Conservation (phyloP, 1,140 invertebrate genomes). For the Drosophila sturtevanti region DNA sequence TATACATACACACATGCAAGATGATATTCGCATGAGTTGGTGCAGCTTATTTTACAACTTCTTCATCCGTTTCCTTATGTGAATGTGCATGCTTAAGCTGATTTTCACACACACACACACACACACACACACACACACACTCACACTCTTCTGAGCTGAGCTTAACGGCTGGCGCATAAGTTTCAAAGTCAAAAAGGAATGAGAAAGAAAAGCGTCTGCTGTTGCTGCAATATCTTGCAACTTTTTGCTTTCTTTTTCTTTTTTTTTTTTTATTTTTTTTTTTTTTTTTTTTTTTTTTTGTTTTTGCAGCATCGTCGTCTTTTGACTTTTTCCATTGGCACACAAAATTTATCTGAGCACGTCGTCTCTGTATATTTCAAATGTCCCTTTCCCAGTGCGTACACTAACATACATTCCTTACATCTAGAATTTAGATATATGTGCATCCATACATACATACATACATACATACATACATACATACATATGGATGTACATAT, state of each 20-base stretch:
- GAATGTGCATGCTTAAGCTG: constrained; percentile 69
- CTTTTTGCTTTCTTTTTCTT: constrained; percentile 38
- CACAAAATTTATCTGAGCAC: constrained; percentile 67
- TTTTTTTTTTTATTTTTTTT: too few species aligned
- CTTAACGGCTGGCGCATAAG: constrained; percentile 69
- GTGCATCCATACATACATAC: neutral
- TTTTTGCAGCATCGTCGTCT: constrained; percentile 56
- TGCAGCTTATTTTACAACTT: constrained; percentile 77
- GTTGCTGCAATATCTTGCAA: constrained; percentile 53
- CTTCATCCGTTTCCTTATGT: constrained; percentile 71
- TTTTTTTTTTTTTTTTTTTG: neutral
- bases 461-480: neutral
- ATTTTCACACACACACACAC: constrained; percentile 39
- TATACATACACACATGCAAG: constrained; percentile 6
- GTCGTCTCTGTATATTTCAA: constrained; percentile 61
- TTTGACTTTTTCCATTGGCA: constrained; percentile 27
- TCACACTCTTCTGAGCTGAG: constrained; percentile 45
- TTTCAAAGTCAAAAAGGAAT: constrained; percentile 71
- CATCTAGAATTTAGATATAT: too few species aligned
- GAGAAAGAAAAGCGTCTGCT: constrained; percentile 20
- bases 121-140: constrained; percentile 1
- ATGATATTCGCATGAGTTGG: constrained; percentile 55
- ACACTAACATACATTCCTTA: neutral
- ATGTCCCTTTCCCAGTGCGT: constrained; percentile 44
- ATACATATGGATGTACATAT: neutral